Percentiles rank a stretch among this genome's conserved stretches.
phyloP scores from a whole-genome alignment of 1,140 invertebrate species.

The Orchesella cincta region DNA sequence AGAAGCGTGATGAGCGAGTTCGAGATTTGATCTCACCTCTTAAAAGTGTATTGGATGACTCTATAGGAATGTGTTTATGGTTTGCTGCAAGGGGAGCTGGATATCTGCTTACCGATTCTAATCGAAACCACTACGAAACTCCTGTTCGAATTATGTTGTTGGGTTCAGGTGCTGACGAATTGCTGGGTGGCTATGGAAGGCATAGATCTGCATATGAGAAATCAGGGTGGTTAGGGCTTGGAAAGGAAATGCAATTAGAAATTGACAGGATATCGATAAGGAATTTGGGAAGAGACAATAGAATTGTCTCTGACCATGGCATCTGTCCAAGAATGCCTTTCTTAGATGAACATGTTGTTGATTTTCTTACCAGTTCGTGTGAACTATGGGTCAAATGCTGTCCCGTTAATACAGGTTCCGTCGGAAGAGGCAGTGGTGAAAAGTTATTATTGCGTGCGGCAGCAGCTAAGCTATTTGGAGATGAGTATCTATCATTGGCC shows the following conservation, averaged over 20 bases:
- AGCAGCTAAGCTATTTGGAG: constrained; percentile 69
- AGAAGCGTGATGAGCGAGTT: constrained; percentile 63
- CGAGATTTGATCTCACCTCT: constrained; percentile 78
- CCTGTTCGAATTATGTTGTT: constrained; percentile 70
- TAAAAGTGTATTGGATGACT: constrained; percentile 90
- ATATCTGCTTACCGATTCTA: constrained; percentile 48
- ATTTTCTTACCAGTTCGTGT: constrained; percentile 64
- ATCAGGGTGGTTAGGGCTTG: constrained; percentile 67
- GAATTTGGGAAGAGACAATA: constrained; percentile 92
- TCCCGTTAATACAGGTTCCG: constrained; percentile 53
- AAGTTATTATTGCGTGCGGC: constrained; percentile 84
- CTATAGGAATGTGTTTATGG: constrained; percentile 90
- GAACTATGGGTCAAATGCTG: constrained; percentile 45
- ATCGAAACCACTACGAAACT: constrained; percentile 60
- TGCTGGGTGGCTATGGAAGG: constrained; percentile 90
- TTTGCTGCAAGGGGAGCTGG: constrained; percentile 83
- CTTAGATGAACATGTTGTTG: constrained; percentile 85
- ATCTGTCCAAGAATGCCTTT: constrained; percentile 84
- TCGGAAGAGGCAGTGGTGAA: constrained; percentile 77
- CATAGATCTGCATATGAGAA: constrained; percentile 74
- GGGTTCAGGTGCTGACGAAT: constrained; percentile 88
- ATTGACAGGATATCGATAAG: constrained; percentile 81
- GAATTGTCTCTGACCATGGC: constrained; percentile 73
- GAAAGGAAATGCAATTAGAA: constrained; percentile 72
- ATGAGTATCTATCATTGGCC: constrained; percentile 62